phyloP scores from a whole-genome alignment of 2,797 vertebrate genomes.

The Ibycter americanus region DNA sequence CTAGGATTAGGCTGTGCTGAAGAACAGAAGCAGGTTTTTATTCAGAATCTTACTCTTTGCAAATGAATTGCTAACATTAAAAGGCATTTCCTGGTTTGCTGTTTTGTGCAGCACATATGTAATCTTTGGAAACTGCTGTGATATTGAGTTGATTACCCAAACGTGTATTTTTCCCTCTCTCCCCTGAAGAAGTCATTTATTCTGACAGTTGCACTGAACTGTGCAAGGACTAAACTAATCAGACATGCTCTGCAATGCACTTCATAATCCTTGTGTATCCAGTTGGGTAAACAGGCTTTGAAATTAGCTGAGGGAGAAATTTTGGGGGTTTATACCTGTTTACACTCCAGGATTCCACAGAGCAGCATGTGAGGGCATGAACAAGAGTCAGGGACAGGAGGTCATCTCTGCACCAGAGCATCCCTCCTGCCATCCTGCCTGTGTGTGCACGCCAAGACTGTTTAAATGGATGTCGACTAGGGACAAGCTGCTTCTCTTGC shows the following conservation, averaged over 20 bases:
- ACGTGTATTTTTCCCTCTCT: neutral
- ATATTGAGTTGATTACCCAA: neutral
- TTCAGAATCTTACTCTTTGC: neutral
- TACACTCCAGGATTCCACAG: neutral
- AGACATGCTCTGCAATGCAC: neutral
- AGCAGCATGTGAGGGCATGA: neutral
- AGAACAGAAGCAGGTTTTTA: neutral
- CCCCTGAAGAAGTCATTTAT: neutral
- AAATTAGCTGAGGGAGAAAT: slow-evolving; percentile 37
- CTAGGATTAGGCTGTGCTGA: neutral
- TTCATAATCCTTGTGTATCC: slow-evolving; percentile 38
- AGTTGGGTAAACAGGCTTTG: slow-evolving; percentile 45
- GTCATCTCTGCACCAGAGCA: neutral
- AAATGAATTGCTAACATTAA: neutral
- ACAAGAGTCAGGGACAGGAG: neutral
- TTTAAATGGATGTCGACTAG: neutral
- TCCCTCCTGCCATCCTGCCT: neutral
- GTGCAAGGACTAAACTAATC: slow-evolving; percentile 16
- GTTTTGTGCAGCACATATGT: neutral
- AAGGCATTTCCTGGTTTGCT: neutral
- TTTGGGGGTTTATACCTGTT: neutral
- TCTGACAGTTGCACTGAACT: slow-evolving; percentile 22
- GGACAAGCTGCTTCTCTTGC: neutral
- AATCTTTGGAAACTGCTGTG: neutral
- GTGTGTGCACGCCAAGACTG: neutral